phyloP scores from a whole-genome alignment of 2,113 vertebrate species.

The Oreochromis tanganicae region DNA sequence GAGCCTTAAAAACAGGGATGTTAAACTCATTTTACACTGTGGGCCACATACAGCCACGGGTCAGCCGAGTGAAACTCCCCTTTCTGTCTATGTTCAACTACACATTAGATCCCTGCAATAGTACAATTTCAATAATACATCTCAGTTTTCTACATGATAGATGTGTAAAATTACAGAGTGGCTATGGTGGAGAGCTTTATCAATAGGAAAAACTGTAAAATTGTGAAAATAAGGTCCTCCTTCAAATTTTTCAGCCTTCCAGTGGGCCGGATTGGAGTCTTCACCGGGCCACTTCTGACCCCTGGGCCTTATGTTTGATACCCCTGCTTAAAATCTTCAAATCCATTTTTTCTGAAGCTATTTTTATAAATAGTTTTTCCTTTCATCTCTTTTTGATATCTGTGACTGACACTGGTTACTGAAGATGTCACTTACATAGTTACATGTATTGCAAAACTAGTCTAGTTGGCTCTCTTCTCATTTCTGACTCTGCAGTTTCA shows the following conservation, averaged over 20 bases:
- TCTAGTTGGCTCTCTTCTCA: not conserved
- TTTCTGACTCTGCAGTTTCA: not conserved
- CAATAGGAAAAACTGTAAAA: not conserved
- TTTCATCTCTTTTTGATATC: not conserved
- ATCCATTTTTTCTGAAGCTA: not conserved
- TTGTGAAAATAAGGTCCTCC: not conserved
- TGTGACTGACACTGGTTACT: not conserved
- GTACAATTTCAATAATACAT: not conserved
- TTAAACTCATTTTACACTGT: not conserved
- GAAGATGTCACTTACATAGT: not conserved
- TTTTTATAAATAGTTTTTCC: not conserved
- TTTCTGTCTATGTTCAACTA: not conserved
- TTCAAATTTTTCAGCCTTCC: not conserved
- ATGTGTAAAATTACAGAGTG: not conserved
- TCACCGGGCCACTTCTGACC: too few relatives aligned
- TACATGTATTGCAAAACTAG: not conserved
- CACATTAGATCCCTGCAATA: not conserved
- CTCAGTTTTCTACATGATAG: not conserved
- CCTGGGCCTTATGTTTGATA: too few relatives aligned
- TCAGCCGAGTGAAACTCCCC: not conserved
- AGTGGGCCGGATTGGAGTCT: not conserved
- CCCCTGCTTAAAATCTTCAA: not conserved
- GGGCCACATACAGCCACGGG: not conserved
- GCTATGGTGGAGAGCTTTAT: not conserved
- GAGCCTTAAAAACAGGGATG: not conserved